These are phyloP conservation scores for Brachyptera risi DNA, from an alignment of 2,888 invertebrate genomes.

Conservation along the genomic window DNA sequence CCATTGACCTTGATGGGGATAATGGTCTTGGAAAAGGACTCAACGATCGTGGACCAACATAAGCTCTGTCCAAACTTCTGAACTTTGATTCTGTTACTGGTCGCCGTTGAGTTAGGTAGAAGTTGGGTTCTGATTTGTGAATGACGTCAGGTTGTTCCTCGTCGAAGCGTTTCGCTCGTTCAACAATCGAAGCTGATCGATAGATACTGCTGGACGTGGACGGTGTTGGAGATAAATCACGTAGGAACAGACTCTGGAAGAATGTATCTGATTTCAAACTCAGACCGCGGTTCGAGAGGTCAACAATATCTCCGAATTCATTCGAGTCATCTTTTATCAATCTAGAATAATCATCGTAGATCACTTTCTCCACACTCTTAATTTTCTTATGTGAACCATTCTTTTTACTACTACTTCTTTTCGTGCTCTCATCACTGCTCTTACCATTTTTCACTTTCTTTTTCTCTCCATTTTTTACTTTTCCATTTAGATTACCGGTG, in stretches of 20 bases:
- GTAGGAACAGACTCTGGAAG: slow-evolving; percentile 66
- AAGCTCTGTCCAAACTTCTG: slow-evolving; percentile 60
- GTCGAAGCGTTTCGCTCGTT: slow-evolving; percentile 62
- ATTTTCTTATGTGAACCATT: slow-evolving; percentile 6
- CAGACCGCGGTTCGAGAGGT: not conserved
- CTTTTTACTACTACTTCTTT: slow-evolving; percentile 5
- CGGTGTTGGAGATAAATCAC: slow-evolving; percentile 48
- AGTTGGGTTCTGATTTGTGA: slow-evolving; percentile 52
- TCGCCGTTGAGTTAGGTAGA: slow-evolving; percentile 63
- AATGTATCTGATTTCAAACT: slow-evolving; percentile 53
- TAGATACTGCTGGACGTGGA: slow-evolving; percentile 41
- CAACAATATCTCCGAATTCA: not conserved
- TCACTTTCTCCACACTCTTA: not conserved
- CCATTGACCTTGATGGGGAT: too few relatives aligned
- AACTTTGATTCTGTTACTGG: slow-evolving; percentile 71
- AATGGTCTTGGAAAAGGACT: slow-evolving; percentile 49
- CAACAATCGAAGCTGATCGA: slow-evolving; percentile 58
- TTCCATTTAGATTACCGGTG: slow-evolving; percentile 33
- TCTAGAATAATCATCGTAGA: too few relatives aligned
- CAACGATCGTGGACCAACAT: slow-evolving; percentile 46
- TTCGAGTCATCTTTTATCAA: too few relatives aligned
- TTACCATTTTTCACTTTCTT: slow-evolving; percentile 29
- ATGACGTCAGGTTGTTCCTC: not conserved
- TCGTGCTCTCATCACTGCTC: not conserved
- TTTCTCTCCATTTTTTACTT: slow-evolving; percentile 30